Evolutionary conservation across 2,888 invertebrate genomes (phyloP).

Genomic region (Phortica okadai): DNA sequence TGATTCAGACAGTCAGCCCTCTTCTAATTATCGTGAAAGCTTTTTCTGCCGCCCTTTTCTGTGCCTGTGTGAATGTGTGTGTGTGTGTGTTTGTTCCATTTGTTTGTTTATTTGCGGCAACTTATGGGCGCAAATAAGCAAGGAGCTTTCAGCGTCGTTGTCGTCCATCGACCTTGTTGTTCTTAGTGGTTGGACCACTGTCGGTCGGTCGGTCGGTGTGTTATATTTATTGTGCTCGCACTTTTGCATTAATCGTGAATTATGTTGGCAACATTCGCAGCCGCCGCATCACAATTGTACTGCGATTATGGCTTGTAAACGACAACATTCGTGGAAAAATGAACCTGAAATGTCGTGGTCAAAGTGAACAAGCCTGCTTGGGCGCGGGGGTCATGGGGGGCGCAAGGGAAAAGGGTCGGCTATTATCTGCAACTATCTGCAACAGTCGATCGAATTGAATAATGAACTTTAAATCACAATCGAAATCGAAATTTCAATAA

Average conservation of each 20-base stretch:
- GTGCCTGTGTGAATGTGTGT: no score
- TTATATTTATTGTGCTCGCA: slow-evolving; percentile 23
- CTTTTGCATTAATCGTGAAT: slow-evolving; percentile 25
- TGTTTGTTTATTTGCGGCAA: not conserved
- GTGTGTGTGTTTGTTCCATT: not conserved
- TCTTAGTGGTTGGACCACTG: no score
- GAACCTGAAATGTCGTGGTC: not conserved
- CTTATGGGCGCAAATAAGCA: not conserved
- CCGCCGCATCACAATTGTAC: no score
- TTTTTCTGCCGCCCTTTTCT: no score
- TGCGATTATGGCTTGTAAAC: not conserved
- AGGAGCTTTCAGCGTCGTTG: no score
- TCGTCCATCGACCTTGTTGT: no score
- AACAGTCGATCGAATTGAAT: slow-evolving; percentile 13
- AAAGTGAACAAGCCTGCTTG: not conserved
- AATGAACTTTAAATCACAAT: slow-evolving; percentile 18
- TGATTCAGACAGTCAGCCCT: no score
- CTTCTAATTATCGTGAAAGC: slow-evolving; percentile 3
- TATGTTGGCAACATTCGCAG: not conserved
- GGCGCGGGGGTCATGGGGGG: not conserved
- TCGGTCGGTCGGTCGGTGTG: not conserved
- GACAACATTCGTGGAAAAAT: not conserved
- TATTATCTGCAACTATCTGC: slow-evolving; percentile 4
- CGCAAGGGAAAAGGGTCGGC: not conserved
- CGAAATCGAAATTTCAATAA: slow-evolving; percentile 15